phyloP scores from a whole-genome alignment of 1,140 invertebrate genomes.

The Colletes latitarsis region DNA sequence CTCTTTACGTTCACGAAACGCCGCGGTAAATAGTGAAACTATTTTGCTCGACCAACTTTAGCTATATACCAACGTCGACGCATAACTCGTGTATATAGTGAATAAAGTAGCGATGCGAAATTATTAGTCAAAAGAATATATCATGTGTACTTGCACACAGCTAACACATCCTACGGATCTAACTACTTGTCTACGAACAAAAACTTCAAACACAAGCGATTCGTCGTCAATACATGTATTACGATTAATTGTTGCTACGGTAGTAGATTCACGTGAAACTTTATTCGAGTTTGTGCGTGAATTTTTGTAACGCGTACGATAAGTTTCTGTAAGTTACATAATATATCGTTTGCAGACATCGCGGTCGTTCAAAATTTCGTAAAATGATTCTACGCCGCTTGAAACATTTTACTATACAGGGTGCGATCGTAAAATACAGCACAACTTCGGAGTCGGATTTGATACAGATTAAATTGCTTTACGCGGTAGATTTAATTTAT shows the following conservation, averaged over 20 bases:
- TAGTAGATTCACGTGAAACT: slow-evolving; percentile 6
- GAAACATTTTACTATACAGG: slow-evolving; percentile 1
- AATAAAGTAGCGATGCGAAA: slow-evolving; percentile 44
- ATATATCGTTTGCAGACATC: not conserved
- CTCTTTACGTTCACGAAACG: not conserved
- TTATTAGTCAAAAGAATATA: slow-evolving; percentile 30
- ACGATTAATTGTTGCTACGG: slow-evolving; percentile 44
- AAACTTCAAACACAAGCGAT: not conserved
- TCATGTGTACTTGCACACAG: slow-evolving; percentile 47
- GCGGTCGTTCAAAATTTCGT: not conserved
- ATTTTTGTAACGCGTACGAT: not conserved
- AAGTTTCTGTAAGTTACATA: not conserved
- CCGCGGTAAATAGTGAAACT: slow-evolving; percentile 5
- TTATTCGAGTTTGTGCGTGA: not conserved
- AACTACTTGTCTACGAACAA: slow-evolving; percentile 13
- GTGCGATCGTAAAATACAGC: not conserved
- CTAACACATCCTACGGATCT: slow-evolving; percentile 21
- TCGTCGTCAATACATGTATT: slow-evolving; percentile 56
- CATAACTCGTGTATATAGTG: slow-evolving; percentile 50
- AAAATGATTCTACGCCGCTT: not conserved
- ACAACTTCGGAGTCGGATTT: not conserved
- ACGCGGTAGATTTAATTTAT: too few species aligned
- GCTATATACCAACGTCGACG: not conserved
- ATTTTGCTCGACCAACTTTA: slow-evolving; percentile 25
- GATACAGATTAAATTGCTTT: too few species aligned